These are phyloP conservation scores for Ennomos fuscantarius DNA, from an alignment of 2,888 invertebrate species.

Conservation along the genomic window DNA sequence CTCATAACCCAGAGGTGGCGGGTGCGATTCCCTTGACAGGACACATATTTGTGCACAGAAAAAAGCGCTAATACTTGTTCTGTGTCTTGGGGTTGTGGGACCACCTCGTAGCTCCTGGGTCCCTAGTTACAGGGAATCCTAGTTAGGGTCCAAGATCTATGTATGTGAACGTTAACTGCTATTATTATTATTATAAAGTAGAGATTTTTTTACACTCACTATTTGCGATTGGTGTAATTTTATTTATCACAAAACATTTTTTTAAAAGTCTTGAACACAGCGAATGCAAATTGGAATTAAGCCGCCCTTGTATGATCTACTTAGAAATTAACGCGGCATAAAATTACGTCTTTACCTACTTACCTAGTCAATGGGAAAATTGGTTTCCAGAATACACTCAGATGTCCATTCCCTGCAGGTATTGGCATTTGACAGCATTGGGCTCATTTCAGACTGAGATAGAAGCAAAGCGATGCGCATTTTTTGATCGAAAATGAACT, in stretches of 20 bases:
- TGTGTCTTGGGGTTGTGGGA: no score
- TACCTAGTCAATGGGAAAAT: constrained; percentile 80
- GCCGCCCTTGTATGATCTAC: constrained; percentile 63
- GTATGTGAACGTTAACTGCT: constrained; percentile 24
- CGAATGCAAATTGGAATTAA: constrained; percentile 55
- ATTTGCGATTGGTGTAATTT: constrained; percentile 7
- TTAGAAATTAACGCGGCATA: constrained; percentile 74
- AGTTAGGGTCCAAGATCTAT: constrained; percentile 30
- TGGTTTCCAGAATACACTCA: constrained; percentile 67
- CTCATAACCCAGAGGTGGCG: no score
- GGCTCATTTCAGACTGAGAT: constrained; percentile 9
- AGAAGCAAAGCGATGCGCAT: no score
- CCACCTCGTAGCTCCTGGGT: no score
- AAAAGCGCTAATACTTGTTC: no score
- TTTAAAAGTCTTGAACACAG: constrained; percentile 27
- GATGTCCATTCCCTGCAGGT: constrained; percentile 69
- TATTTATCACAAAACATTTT: constrained; percentile 20
- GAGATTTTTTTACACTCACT: constrained; percentile 1
- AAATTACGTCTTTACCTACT: constrained; percentile 82
- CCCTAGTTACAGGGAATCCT: no score
- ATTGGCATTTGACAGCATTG: constrained; percentile 67
- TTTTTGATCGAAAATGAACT: no score
- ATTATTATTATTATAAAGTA: not conserved
- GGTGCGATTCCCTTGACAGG: no score
- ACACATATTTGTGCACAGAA: no score